Evolutionary conservation across 2,888 invertebrate genomes (phyloP).

Genomic region (Meandrusa payeni): DNA sequence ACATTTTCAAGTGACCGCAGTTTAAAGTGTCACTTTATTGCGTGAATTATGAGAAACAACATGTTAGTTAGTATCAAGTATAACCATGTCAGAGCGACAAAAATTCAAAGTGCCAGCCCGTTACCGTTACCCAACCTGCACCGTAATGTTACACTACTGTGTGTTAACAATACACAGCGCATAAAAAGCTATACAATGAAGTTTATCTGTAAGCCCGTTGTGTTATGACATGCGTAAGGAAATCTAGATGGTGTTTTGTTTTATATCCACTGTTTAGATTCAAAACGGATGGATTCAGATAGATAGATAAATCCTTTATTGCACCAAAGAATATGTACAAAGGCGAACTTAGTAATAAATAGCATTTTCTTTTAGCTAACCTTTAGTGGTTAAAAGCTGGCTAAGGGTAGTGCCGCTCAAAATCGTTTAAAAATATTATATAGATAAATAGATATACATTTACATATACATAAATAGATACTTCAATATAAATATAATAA

Average conservation of each 20-base stretch:
- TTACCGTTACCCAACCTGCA: slow-evolving; percentile 14
- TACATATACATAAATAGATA: too few species aligned
- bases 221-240: slow-evolving; percentile 6
- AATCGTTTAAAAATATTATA: too few species aligned
- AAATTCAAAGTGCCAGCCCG: slow-evolving; percentile 16
- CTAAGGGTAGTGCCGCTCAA: too few species aligned
- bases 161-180: slow-evolving; percentile 7
- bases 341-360: too few species aligned
- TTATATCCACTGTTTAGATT: neutral
- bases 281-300: too few species aligned
- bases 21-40: slow-evolving; percentile 23
- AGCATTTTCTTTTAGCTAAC: too few species aligned
- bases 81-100: slow-evolving; percentile 21
- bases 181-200: slow-evolving; percentile 20
- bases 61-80: slow-evolving; percentile 19
- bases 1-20: slow-evolving; percentile 22
- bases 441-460: too few species aligned
- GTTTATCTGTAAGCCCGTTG: slow-evolving; percentile 4
- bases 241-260: neutral
- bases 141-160: slow-evolving; percentile 14
- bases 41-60: slow-evolving; percentile 22
- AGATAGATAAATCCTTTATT: too few species aligned
- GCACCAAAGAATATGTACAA: too few species aligned
- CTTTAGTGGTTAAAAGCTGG: too few species aligned
- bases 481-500: too few species aligned